These are phyloP conservation scores for Tarsius wallacei DNA, from an alignment of 2,797 vertebrate genomes.

Conservation along the genomic window DNA sequence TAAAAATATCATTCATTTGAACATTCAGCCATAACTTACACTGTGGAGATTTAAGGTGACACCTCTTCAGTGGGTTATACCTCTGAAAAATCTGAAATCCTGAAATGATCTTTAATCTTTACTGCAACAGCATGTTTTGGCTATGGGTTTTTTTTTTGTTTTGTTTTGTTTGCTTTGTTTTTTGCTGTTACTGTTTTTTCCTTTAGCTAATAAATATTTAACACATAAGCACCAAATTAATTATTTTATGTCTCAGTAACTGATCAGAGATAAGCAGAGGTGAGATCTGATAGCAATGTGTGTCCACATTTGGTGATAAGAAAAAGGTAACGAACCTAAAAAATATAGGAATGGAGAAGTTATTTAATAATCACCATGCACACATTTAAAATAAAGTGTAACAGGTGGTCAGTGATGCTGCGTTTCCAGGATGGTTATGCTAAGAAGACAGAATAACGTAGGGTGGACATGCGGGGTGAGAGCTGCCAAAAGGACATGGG, in stretches of 20 bases:
- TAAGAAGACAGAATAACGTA: background rate
- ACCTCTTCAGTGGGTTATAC: background rate
- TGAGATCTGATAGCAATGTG: background rate
- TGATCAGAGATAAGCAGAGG: background rate
- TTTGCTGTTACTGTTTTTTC: background rate
- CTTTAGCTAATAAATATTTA: background rate
- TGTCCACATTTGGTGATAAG: background rate
- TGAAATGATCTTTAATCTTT: slow-evolving; percentile 19
- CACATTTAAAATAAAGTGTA: background rate
- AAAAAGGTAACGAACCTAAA: background rate
- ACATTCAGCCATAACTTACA: slow-evolving; percentile 65
- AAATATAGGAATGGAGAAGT: background rate
- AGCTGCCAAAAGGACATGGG: background rate
- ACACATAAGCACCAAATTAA: slow-evolving; percentile 7
- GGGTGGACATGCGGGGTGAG: background rate
- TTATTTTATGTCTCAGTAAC: background rate
- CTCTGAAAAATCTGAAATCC: background rate
- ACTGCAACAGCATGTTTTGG: background rate
- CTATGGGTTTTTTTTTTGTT: background rate
- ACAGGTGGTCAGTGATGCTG: background rate
- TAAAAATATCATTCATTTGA: slow-evolving; percentile 80
- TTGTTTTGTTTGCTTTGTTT: background rate
- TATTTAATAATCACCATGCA: background rate
- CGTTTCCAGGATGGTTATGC: background rate
- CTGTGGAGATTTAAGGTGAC: slow-evolving; percentile 78